Conservation (phyloP, 2,113 vertebrate species). For the Capreolus pygargus region DNA sequence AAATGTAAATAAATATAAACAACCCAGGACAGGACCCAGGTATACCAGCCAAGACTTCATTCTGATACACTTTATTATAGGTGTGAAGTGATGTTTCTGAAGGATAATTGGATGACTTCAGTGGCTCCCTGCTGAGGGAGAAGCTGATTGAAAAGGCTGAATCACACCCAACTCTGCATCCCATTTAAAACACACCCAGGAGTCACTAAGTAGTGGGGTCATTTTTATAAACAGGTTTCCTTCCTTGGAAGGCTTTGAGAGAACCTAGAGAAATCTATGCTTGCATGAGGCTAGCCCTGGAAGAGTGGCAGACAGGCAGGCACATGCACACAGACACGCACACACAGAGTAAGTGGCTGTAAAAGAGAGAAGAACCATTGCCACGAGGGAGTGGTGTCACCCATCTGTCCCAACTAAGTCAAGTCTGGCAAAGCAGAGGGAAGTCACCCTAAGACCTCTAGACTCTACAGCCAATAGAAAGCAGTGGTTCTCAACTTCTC, state of each 20-base stretch:
- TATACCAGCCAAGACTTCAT: not conserved
- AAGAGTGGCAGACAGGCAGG: not conserved
- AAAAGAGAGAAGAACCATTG: not conserved
- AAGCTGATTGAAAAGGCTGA: not conserved
- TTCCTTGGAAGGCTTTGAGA: not conserved
- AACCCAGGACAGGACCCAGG: not conserved
- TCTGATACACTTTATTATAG: not conserved
- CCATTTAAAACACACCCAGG: not conserved
- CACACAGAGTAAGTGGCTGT: not conserved
- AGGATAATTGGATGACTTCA: not conserved
- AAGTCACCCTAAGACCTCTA: not conserved
- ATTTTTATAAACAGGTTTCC: not conserved
- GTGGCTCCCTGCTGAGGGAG: not conserved
- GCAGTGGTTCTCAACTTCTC: not conserved
- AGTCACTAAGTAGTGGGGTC: not conserved
- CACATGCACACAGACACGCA: not conserved
- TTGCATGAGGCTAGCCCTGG: not conserved
- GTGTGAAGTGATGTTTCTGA: not conserved
- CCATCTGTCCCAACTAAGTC: not conserved
- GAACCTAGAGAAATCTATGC: not conserved
- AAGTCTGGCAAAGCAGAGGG: not conserved
- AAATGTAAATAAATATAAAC: constrained; percentile 3
- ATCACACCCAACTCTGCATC: not conserved
- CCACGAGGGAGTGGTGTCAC: not conserved
- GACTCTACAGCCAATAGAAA: not conserved